A percentile compares a stretch with the other conserved stretches of the same genome.
phyloP scores from a whole-genome alignment of 2,888 invertebrate genomes.

The Arrhopalites spinosus region DNA sequence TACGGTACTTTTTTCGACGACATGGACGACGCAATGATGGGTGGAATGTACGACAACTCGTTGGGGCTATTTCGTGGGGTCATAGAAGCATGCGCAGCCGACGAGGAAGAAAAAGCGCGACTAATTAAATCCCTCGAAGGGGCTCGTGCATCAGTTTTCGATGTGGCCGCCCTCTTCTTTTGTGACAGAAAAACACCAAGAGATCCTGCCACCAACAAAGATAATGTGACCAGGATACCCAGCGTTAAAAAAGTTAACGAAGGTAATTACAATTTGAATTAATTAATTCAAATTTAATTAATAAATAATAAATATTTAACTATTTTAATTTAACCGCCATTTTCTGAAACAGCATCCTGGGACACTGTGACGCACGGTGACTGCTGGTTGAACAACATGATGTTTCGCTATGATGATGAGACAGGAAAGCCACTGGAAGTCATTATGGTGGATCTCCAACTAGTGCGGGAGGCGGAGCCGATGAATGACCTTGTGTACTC shows the following conservation, averaged over 20 bases:
- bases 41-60: neutral
- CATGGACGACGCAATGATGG: neutral
- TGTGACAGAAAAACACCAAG: no score
- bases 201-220: neutral
- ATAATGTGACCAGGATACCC: conserved; percentile 14
- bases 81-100: neutral
- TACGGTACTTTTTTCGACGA: neutral
- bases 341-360: conserved; percentile 44
- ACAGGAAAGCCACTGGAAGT: conserved; percentile 34
- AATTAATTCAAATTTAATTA: neutral
- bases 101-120: neutral
- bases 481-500: conserved; percentile 43
- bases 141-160: neutral
- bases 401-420: conserved; percentile 42
- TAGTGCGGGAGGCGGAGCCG: conserved; percentile 33
- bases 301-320: neutral
- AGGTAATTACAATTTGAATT: conserved; percentile 19
- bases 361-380: conserved; percentile 43
- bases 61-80: neutral
- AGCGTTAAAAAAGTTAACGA: neutral
- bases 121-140: neutral
- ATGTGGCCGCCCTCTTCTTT: neutral
- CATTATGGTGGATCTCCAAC: conserved; percentile 48
- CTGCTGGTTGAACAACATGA: conserved; percentile 49
- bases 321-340: neutral